These are phyloP conservation scores for Periophthalmus magnuspinnatus DNA, from an alignment of 2,797 vertebrate species.

Conservation along the genomic window DNA sequence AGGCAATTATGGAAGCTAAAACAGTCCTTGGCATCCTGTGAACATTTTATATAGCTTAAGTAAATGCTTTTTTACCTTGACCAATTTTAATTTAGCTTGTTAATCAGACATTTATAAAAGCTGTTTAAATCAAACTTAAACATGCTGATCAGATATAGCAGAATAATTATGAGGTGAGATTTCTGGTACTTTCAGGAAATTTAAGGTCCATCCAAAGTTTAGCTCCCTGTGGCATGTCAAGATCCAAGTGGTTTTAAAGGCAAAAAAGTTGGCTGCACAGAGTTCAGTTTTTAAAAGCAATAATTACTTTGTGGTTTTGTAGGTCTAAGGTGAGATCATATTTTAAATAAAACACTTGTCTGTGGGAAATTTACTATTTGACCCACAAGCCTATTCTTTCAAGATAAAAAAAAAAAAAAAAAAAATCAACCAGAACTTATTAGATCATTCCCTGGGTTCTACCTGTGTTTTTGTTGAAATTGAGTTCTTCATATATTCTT, in stretches of 20 bases:
- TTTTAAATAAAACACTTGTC: background rate
- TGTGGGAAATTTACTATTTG: background rate
- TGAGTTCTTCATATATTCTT: no score
- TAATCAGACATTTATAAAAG: background rate
- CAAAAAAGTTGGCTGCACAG: background rate
- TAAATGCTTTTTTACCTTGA: background rate
- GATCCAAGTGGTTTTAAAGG: background rate
- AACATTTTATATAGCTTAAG: slow-evolving; percentile 7
- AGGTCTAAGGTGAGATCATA: background rate
- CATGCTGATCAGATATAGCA: background rate
- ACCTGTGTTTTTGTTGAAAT: no score
- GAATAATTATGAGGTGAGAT: slow-evolving; percentile 19
- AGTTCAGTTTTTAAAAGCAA: background rate
- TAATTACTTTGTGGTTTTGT: background rate
- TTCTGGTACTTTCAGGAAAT: slow-evolving; percentile 31
- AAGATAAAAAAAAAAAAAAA: no score
- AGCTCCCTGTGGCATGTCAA: background rate
- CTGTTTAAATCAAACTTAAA: slow-evolving; percentile 1
- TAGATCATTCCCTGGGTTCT: no score
- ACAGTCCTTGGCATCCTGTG: slow-evolving; percentile 18
- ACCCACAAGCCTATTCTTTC: background rate
- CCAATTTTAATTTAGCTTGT: background rate
- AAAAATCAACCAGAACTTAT: no score
- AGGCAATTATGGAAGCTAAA: slow-evolving; percentile 25
- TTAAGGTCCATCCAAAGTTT: background rate